A percentile compares a stretch with the other conserved stretches of the same genome.
These are phyloP conservation scores for Hassar affinis DNA, from an alignment of 2,113 vertebrate genomes.

Conservation along the genomic window DNA sequence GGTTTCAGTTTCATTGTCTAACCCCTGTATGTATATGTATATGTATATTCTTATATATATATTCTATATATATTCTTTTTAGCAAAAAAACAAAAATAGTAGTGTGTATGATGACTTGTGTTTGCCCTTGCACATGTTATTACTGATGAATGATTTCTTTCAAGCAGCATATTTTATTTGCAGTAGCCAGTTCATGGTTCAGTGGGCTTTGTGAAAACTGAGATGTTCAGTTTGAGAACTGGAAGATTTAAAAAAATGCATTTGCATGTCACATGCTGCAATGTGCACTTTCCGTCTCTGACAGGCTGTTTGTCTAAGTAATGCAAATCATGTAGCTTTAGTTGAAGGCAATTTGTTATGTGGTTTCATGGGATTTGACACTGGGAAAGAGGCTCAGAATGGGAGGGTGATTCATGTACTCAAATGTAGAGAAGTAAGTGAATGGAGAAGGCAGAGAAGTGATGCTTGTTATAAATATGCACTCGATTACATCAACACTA, in stretches of 20 bases:
- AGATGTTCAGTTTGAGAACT: neutral
- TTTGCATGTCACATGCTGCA: neutral
- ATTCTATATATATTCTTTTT: too few species aligned
- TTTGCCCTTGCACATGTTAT: neutral
- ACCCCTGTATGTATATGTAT: too few species aligned
- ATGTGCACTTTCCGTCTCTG: conserved; percentile 8
- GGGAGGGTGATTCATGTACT: conserved; percentile 45
- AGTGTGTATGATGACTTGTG: neutral
- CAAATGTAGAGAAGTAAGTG: conserved; percentile 25
- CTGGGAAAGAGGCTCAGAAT: conserved; percentile 32
- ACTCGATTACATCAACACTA: conserved; percentile 40
- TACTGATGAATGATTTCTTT: neutral
- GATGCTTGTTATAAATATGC: conserved; percentile 41
- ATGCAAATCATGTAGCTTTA: conserved; percentile 8
- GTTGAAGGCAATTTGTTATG: neutral
- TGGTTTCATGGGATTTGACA: conserved; percentile 28
- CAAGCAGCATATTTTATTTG: neutral
- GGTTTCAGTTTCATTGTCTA: too few species aligned
- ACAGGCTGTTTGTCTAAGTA: neutral
- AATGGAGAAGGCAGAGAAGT: conserved; percentile 38
- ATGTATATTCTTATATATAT: too few species aligned
- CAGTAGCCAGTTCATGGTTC: neutral
- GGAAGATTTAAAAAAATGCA: neutral
- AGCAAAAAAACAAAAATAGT: neutral
- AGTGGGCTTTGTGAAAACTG: conserved; percentile 1